phyloP scores from a whole-genome alignment of 2,797 vertebrate genomes.

The Argya squamiceps region DNA sequence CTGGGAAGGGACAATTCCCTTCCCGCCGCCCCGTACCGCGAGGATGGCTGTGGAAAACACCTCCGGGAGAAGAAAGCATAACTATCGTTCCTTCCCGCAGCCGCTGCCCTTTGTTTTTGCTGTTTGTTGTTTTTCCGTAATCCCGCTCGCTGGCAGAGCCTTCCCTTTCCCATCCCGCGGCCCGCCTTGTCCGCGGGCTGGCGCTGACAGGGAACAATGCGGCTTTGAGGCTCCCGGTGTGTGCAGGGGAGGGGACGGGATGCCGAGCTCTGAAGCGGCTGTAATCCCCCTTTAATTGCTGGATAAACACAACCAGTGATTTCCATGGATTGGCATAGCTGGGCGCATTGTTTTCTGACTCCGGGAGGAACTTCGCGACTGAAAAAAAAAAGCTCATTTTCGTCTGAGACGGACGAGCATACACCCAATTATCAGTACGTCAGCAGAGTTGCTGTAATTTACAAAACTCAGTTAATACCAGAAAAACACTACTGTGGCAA shows the following conservation, averaged over 20 bases:
- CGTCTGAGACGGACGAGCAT: not conserved
- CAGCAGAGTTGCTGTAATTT: not conserved
- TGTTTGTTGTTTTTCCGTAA: not conserved
- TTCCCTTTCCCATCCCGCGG: not conserved
- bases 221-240: slow-evolving; percentile 53
- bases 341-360: not conserved
- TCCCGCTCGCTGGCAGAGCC: slow-evolving; percentile 13
- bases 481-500: not conserved
- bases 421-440: not conserved
- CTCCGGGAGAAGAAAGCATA: not conserved
- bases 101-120: not conserved
- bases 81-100: not conserved
- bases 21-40: not conserved
- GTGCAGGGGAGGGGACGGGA: slow-evolving; percentile 24
- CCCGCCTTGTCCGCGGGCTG: slow-evolving; percentile 24
- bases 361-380: not conserved
- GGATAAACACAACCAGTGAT: slow-evolving; percentile 56
- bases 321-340: slow-evolving; percentile 41
- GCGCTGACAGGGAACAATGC: slow-evolving; percentile 33
- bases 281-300: slow-evolving; percentile 76
- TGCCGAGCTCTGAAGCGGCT: slow-evolving; percentile 49
- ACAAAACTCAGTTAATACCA: not conserved
- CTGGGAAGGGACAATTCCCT: not conserved
- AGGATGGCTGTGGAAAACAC: not conserved
- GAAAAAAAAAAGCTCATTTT: not conserved